Conservation (phyloP, 1,140 invertebrate species). For the Calephelis nemesis region DNA sequence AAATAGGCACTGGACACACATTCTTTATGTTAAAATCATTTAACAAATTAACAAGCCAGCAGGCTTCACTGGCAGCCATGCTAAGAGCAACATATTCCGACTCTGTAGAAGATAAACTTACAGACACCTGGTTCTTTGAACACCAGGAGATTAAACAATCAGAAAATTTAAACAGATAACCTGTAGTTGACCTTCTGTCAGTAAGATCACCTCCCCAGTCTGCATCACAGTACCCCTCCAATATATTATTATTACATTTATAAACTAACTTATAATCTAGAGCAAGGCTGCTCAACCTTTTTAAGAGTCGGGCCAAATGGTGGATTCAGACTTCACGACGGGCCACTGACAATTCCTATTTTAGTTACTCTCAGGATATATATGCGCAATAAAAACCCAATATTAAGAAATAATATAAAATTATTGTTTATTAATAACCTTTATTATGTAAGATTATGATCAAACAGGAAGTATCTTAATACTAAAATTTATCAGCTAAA, state of each 20-base stretch:
- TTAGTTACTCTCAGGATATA: no score
- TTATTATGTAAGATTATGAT: no score
- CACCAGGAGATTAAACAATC: not conserved
- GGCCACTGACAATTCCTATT: no score
- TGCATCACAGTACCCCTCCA: constrained; percentile 18
- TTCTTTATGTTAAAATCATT: constrained; percentile 24
- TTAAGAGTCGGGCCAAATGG: no score
- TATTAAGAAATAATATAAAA: no score
- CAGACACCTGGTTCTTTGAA: constrained; percentile 22
- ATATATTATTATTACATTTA: constrained; percentile 6
- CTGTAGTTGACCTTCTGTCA: constrained; percentile 1
- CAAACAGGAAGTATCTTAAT: no score
- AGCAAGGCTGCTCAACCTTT: constrained; percentile 18
- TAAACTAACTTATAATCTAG: constrained; percentile 6
- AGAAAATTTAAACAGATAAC: constrained; percentile 6
- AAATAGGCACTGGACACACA: no score
- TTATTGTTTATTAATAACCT: no score
- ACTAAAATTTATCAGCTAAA: no score
- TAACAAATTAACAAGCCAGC: constrained; percentile 28
- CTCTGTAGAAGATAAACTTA: constrained; percentile 15
- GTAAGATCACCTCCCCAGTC: not conserved
- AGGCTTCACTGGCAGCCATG: constrained; percentile 26
- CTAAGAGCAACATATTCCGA: not conserved
- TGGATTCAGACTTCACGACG: no score
- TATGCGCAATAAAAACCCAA: no score